Conservation (phyloP, 2,113 vertebrate species). For the Empidonax alnorum region DNA sequence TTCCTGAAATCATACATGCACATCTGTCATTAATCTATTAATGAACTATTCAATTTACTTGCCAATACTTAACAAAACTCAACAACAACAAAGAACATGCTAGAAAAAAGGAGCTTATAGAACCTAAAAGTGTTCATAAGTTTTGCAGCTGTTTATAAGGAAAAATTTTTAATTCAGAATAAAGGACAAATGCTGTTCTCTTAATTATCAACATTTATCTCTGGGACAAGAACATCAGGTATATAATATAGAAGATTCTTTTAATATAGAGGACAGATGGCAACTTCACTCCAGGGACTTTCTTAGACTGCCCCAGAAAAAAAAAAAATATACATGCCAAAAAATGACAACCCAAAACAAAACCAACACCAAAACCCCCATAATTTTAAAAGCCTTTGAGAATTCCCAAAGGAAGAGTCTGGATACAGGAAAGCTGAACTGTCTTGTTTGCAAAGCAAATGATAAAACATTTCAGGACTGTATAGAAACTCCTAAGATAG, state of each 20-base stretch:
- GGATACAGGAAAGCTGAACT: conserved; percentile 29
- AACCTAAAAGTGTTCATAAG: background rate
- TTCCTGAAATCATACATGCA: background rate
- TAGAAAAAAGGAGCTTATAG: background rate
- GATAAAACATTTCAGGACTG: conserved; percentile 28
- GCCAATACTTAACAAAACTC: background rate
- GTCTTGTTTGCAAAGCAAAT: conserved; percentile 52
- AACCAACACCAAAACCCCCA: conserved; percentile 11
- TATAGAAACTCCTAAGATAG: background rate
- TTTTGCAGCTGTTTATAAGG: background rate
- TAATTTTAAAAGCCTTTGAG: conserved; percentile 77
- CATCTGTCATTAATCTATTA: background rate
- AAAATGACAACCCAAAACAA: background rate
- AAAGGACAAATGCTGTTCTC: conserved; percentile 75
- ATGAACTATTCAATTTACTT: background rate
- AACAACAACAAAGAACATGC: background rate
- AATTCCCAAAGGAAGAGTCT: conserved; percentile 65
- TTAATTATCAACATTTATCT: conserved; percentile 85
- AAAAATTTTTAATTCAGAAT: conserved; percentile 51
- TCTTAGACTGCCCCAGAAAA: conserved; percentile 71
- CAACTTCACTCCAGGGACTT: conserved; percentile 74
- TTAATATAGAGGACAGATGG: conserved; percentile 84
- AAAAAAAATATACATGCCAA: background rate
- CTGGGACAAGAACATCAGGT: conserved; percentile 80
- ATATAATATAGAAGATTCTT: conserved; percentile 74